Percentiles rank a stretch among this genome's conserved stretches.
Conservation (phyloP, 2,113 vertebrate species). For the Tetrao urogallus region DNA sequence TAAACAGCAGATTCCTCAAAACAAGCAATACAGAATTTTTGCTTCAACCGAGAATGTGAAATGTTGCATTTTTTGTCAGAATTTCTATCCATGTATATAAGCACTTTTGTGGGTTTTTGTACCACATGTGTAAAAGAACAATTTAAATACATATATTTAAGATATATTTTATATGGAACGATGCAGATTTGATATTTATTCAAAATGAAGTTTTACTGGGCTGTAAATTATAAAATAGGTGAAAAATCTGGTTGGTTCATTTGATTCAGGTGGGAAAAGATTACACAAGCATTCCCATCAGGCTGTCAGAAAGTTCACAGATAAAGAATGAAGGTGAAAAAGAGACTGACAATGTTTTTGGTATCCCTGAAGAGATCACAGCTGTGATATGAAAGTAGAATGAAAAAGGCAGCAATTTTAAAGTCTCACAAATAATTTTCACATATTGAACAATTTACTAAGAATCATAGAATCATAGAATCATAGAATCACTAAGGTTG, state of each 20-base stretch:
- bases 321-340: slow-evolving; percentile 2
- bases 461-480: too few relatives aligned
- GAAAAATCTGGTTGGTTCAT: neutral
- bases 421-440: neutral
- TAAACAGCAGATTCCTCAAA: neutral
- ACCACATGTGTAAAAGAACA: neutral
- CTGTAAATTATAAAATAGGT: neutral
- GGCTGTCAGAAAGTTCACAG: neutral
- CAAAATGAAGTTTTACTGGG: neutral
- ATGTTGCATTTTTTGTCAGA: neutral
- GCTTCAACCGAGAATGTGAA: neutral
- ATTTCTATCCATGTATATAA: neutral
- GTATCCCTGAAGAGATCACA: neutral
- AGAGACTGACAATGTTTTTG: neutral
- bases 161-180: neutral
- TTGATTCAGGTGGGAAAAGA: neutral
- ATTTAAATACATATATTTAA: neutral
- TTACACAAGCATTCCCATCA: neutral
- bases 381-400: neutral
- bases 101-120: neutral
- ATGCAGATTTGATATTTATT: neutral
- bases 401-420: neutral
- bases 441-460: neutral
- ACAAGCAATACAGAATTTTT: neutral
- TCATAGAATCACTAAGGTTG: too few relatives aligned